phyloP scores from a whole-genome alignment of 2,888 invertebrate species.

The Biston betularia region DNA sequence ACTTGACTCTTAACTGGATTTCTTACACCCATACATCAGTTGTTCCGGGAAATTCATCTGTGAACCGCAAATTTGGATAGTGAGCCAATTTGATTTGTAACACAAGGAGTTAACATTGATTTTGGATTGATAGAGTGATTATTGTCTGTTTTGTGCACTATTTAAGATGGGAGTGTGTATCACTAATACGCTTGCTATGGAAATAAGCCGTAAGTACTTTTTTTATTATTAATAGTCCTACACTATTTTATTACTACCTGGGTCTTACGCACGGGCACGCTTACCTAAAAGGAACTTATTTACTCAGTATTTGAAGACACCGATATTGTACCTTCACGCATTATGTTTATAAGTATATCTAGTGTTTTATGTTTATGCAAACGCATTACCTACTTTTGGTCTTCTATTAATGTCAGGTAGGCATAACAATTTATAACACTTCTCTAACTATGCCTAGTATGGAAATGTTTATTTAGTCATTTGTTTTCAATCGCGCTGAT shows the following conservation, averaged over 20 bases:
- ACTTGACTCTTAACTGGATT: slow-evolving; percentile 61
- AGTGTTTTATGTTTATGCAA: neutral
- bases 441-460: neutral
- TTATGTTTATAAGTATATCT: too few species aligned
- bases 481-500: slow-evolving; percentile 23
- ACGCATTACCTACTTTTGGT: neutral
- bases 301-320: too few species aligned
- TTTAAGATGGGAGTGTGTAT: slow-evolving; percentile 72
- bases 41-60: slow-evolving; percentile 51
- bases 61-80: slow-evolving; percentile 31
- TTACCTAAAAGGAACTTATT: too few species aligned
- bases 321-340: too few species aligned
- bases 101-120: slow-evolving; percentile 31
- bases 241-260: too few species aligned
- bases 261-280: too few species aligned
- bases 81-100: slow-evolving; percentile 33
- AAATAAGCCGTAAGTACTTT: slow-evolving; percentile 75
- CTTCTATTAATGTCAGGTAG: neutral
- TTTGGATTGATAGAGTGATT: slow-evolving; percentile 38
- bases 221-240: neutral
- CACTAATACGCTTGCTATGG: slow-evolving; percentile 77
- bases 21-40: slow-evolving; percentile 53
- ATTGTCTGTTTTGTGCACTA: slow-evolving; percentile 36
- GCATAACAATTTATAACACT: neutral
- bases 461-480: slow-evolving; percentile 1